Percentiles rank a stretch among this genome's conserved stretches.
phyloP scores from a whole-genome alignment of 64 coral and sea anemone genomes.

The Stichodactyla mertensii region DNA sequence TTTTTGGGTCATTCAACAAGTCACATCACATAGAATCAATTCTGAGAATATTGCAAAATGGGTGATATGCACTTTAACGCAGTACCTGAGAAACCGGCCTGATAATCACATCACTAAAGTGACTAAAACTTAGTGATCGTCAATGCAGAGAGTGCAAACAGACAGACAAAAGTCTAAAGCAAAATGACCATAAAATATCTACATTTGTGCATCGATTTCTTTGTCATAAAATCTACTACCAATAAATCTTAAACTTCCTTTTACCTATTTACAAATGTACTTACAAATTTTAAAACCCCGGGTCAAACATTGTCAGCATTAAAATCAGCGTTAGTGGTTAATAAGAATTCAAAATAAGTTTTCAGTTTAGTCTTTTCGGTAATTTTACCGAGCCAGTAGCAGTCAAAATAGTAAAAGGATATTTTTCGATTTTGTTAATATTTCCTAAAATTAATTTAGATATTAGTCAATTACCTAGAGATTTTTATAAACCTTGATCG shows the following conservation, averaged over 20 bases:
- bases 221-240: neutral
- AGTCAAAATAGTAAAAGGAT: too few relatives aligned
- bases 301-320: neutral
- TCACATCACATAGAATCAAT: too few relatives aligned
- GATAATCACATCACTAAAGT: too few relatives aligned
- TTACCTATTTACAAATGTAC: constrained; percentile 2
- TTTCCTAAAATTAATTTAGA: too few relatives aligned
- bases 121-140: neutral
- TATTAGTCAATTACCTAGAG: too few relatives aligned
- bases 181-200: neutral
- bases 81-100: too few relatives aligned
- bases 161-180: neutral
- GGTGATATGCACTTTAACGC: too few relatives aligned
- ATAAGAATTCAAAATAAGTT: neutral
- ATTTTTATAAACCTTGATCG: too few relatives aligned
- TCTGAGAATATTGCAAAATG: too few relatives aligned
- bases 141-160: neutral
- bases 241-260: neutral
- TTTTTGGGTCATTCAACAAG: too few relatives aligned
- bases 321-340: neutral
- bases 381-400: too few relatives aligned
- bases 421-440: too few relatives aligned
- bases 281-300: neutral
- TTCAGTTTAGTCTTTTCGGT: neutral
- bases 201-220: neutral